Conservation (phyloP, 2,888 invertebrate genomes). For the Maniola hyperantus region DNA sequence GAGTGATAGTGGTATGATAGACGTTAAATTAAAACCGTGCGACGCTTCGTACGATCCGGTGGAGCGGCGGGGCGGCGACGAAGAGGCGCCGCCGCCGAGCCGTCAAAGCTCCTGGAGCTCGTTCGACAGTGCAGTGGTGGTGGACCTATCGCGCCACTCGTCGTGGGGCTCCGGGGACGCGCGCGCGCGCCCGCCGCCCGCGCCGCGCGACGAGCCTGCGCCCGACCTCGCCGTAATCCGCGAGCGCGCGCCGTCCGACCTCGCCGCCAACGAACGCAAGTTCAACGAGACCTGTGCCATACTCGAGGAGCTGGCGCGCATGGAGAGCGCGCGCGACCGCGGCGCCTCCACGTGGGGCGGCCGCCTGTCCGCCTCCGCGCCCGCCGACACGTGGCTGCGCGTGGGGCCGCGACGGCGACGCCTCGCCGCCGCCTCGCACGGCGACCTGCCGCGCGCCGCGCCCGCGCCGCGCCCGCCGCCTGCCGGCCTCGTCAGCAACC, state of each 20-base stretch:
- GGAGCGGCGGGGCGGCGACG: conserved; percentile 62
- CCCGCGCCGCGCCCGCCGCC: conserved; percentile 64
- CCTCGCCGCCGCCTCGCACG: conserved; percentile 66
- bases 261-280: conserved; percentile 70
- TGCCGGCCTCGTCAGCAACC: conserved; percentile 91
- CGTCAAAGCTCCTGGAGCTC: conserved; percentile 91
- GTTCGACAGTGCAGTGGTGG: conserved; percentile 89
- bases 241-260: conserved; percentile 53
- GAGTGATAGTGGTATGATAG: conserved; percentile 78
- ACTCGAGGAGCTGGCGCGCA: conserved; percentile 78
- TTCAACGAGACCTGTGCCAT: conserved; percentile 84
- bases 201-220: conserved; percentile 47
- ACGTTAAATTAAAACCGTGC: conserved; percentile 74
- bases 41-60: conserved; percentile 86
- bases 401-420: conserved; percentile 69
- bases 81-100: conserved; percentile 67
- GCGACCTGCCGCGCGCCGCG: conserved; percentile 69
- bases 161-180: conserved; percentile 92
- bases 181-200: conserved; percentile 61
- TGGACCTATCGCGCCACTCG: conserved; percentile 89
- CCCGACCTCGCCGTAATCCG: conserved; percentile 68
- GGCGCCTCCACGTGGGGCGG: conserved; percentile 72
- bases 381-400: conserved; percentile 82
- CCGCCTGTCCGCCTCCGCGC: conserved; percentile 84
- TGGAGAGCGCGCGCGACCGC: conserved; percentile 64